Conservation (phyloP, 2,888 invertebrate species). For the Drosophila pseudotalamancana region DNA sequence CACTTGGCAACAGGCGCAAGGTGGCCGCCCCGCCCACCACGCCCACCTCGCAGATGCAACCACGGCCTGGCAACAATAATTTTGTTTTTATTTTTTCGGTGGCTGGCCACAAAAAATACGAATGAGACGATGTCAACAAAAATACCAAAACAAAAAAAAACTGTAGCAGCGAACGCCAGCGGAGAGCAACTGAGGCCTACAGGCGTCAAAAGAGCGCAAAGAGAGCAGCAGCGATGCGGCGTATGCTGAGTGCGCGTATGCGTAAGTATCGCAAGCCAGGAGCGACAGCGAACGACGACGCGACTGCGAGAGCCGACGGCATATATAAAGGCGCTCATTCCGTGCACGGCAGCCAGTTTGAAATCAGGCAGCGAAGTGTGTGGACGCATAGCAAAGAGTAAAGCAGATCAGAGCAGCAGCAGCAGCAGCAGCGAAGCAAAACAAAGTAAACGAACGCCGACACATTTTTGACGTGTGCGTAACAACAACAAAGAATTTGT, state of each 20-base stretch:
- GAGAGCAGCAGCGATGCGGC: conserved; percentile 24
- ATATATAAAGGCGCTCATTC: conserved; percentile 53
- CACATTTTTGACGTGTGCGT: conserved; percentile 48
- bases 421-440: conserved; percentile 31
- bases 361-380: conserved; percentile 47
- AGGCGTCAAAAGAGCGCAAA: conserved; percentile 5
- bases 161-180: conserved; percentile 9
- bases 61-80: conserved; percentile 40
- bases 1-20: conserved; percentile 71
- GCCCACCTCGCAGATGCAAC: conserved; percentile 16
- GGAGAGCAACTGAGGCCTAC: conserved; percentile 27
- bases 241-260: neutral
- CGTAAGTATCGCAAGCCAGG: conserved; percentile 3
- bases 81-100: conserved; percentile 37
- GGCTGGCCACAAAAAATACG: conserved; percentile 54
- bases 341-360: conserved; percentile 57
- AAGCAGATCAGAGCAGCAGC: conserved; percentile 6
- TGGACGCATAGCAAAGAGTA: conserved; percentile 26
- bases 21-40: conserved; percentile 44
- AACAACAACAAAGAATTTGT: conserved; percentile 62
- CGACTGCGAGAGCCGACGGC: conserved; percentile 40
- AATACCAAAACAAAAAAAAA: conserved; percentile 77
- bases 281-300: conserved; percentile 5
- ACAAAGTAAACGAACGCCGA: conserved; percentile 65
- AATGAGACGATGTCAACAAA: conserved; percentile 84